These are phyloP conservation scores for Eulemur macaco DNA, from an alignment of 2,113 vertebrate genomes.

Conservation along the genomic window DNA sequence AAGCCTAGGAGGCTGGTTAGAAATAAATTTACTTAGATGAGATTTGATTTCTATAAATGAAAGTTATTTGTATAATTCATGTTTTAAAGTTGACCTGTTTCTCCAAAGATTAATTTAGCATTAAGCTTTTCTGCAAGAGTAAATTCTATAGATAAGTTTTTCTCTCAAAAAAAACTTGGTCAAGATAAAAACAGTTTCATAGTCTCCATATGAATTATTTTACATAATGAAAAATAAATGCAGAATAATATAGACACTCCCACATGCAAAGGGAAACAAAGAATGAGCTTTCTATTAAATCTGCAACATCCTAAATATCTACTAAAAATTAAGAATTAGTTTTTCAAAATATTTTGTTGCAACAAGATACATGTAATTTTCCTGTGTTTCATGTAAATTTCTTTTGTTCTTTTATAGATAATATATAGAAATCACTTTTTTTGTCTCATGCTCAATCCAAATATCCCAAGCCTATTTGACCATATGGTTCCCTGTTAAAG, in stretches of 20 bases:
- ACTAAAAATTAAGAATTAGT: not conserved
- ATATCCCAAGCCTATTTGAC: not conserved
- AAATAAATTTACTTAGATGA: constrained; percentile 30
- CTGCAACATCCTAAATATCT: not conserved
- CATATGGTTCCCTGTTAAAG: not conserved
- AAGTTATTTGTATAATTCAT: not conserved
- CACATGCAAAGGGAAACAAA: not conserved
- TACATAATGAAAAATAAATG: not conserved
- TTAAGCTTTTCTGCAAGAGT: not conserved
- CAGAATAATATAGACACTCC: not conserved
- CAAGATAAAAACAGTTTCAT: not conserved
- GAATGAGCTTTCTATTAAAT: not conserved
- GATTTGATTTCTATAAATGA: not conserved
- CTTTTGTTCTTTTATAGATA: not conserved
- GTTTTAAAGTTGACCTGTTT: not conserved
- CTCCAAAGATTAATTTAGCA: not conserved
- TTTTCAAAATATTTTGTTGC: not conserved
- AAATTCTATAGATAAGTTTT: not conserved
- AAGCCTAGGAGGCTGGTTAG: not conserved
- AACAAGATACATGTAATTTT: not conserved
- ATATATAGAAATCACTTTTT: constrained; percentile 5
- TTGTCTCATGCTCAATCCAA: not conserved
- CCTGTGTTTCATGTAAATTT: not conserved
- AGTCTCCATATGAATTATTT: not conserved
- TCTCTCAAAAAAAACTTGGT: not conserved